Conservation (phyloP, 1,140 invertebrate species). For the Trichogramma pretiosum region DNA sequence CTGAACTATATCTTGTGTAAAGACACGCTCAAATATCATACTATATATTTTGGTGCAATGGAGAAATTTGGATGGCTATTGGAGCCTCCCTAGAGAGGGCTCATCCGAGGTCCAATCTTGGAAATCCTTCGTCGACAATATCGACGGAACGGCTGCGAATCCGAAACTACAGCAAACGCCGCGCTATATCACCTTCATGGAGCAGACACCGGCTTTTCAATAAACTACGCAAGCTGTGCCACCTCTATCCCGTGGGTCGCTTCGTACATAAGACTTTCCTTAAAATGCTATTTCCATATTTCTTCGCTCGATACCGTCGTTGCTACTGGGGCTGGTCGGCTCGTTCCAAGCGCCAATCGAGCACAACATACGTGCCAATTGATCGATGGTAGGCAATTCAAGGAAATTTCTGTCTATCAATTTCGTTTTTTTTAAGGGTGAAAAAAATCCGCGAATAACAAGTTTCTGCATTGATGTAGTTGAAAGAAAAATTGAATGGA, state of each 20-base stretch:
- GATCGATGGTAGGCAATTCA: conserved; percentile 4
- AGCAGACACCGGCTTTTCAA: conserved; percentile 15
- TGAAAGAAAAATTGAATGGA: too few relatives aligned
- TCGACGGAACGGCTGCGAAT: conserved; percentile 7
- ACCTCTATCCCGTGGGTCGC: conserved; percentile 10
- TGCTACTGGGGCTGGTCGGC: too few relatives aligned
- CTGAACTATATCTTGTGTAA: too few relatives aligned
- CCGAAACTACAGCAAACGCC: too few relatives aligned
- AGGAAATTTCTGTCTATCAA: too few relatives aligned
- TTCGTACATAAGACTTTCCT: conserved; percentile 7
- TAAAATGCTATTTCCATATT: conserved; percentile 14
- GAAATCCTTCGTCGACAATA: conserved; percentile 5
- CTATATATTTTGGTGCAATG: too few relatives aligned
- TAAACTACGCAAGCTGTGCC: conserved; percentile 10
- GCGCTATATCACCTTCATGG: conserved; percentile 15
- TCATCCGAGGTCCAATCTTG: conserved; percentile 16
- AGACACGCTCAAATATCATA: too few relatives aligned
- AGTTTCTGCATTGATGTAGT: too few relatives aligned
- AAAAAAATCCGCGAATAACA: too few relatives aligned
- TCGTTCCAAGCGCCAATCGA: conserved; percentile 11
- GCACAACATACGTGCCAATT: background rate
- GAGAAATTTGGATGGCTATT: too few relatives aligned
- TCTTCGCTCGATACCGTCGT: conserved; percentile 11
- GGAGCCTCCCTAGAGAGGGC: conserved; percentile 7
- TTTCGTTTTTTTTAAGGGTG: too few relatives aligned